phyloP scores from a whole-genome alignment of 2,113 vertebrate genomes.

The Pristiophorus japonicus region DNA sequence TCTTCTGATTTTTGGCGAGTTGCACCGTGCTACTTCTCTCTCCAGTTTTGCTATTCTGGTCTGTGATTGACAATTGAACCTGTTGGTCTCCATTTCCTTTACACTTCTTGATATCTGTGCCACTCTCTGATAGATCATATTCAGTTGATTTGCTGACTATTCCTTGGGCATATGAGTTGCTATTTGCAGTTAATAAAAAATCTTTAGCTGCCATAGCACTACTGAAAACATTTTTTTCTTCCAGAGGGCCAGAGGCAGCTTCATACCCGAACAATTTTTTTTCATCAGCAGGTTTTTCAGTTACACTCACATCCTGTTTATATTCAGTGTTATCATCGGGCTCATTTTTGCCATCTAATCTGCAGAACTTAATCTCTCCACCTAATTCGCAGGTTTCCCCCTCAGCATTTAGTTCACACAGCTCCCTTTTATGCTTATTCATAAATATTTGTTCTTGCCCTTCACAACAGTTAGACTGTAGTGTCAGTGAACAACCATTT shows the following conservation, averaged over 20 bases:
- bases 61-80: conserved; percentile 76
- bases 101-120: conserved; percentile 44
- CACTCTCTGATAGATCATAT: conserved; percentile 49
- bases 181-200: neutral
- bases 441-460: neutral
- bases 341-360: neutral
- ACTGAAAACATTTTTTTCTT: neutral
- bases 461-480: neutral
- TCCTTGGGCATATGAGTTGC: neutral
- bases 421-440: neutral
- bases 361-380: neutral
- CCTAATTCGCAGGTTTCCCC: neutral
- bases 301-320: neutral
- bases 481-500: neutral
- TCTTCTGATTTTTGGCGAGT: conserved; percentile 56
- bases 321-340: neutral
- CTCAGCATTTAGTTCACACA: neutral
- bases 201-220: neutral
- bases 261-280: neutral
- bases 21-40: conserved; percentile 58
- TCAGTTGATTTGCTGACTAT: conserved; percentile 41
- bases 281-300: neutral
- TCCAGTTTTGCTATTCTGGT: conserved; percentile 74
- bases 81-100: conserved; percentile 66
- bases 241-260: neutral